phyloP scores from a whole-genome alignment of 2,888 invertebrate species.

The Sialis lutaria region DNA sequence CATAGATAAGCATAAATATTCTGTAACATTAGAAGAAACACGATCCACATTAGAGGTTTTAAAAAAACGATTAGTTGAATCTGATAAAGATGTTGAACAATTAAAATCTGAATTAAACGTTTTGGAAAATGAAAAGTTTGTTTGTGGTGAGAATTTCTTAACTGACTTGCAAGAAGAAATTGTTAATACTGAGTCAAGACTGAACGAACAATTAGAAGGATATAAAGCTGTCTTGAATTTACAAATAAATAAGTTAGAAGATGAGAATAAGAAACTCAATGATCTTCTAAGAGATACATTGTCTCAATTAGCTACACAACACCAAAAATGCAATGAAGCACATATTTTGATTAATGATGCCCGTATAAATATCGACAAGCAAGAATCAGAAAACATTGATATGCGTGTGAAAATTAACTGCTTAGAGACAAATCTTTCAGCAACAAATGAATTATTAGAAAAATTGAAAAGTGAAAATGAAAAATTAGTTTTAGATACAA shows the following conservation, averaged over 20 bases:
- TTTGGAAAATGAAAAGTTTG: slow-evolving; percentile 19
- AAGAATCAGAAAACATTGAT: slow-evolving; percentile 7
- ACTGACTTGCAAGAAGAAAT: too few species aligned
- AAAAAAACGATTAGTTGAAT: slow-evolving; percentile 35
- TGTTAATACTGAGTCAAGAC: too few species aligned
- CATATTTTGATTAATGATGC: slow-evolving; percentile 12
- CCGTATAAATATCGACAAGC: slow-evolving; percentile 10
- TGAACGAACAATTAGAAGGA: too few species aligned
- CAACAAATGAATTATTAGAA: neutral
- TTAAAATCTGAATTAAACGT: slow-evolving; percentile 25
- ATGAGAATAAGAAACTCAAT: slow-evolving; percentile 14
- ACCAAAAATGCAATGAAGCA: slow-evolving; percentile 11
- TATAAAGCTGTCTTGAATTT: too few species aligned
- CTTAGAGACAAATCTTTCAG: neutral
- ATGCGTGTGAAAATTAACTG: neutral
- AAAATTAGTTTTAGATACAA: slow-evolving; percentile 6
- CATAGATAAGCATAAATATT: slow-evolving; percentile 35
- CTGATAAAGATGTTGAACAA: slow-evolving; percentile 39
- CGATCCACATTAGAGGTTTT: slow-evolving; percentile 39
- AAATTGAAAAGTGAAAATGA: slow-evolving; percentile 5
- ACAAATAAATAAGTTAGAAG: slow-evolving; percentile 9
- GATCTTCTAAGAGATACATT: slow-evolving; percentile 16
- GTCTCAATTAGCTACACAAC: slow-evolving; percentile 14
- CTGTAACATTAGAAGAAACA: slow-evolving; percentile 38
- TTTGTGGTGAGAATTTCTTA: slow-evolving; percentile 14